phyloP scores from a whole-genome alignment of 2,113 vertebrate genomes.

The Chunga burmeisteri region DNA sequence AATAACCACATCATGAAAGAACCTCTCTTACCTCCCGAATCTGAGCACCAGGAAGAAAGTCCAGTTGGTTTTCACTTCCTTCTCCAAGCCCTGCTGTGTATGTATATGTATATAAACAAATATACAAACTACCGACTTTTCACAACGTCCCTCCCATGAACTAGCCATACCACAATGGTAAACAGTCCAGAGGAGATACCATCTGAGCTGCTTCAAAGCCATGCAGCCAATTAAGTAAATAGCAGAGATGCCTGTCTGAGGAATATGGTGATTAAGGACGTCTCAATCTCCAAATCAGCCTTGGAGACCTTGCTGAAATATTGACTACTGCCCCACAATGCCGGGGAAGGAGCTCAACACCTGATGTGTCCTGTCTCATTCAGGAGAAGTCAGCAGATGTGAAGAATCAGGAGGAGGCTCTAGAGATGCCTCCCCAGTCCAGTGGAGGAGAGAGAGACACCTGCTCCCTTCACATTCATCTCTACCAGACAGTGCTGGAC shows the following conservation, averaged over 20 bases:
- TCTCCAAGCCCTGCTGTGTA: background rate
- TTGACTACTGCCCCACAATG: background rate
- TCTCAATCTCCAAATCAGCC: background rate
- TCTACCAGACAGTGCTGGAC: background rate
- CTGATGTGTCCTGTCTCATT: background rate
- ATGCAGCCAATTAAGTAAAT: background rate
- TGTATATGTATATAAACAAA: background rate
- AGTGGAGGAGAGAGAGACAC: background rate
- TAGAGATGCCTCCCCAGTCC: background rate
- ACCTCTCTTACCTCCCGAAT: background rate
- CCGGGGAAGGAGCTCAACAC: background rate
- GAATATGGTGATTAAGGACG: constrained; percentile 37
- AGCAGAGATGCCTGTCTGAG: constrained; percentile 40
- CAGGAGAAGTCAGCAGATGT: background rate
- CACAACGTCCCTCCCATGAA: background rate
- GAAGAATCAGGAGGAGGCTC: background rate
- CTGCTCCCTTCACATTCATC: background rate
- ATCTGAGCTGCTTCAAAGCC: constrained; percentile 46
- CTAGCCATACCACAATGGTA: background rate
- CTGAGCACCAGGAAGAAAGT: background rate
- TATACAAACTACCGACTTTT: background rate
- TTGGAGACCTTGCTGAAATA: background rate
- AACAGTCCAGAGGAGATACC: background rate
- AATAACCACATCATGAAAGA: background rate
- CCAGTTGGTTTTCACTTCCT: background rate